Evolutionary conservation across 2,888 invertebrate species (phyloP), one percentile per base, ranked within the genome.

Genomic region (Molanna angustata): DNA sequence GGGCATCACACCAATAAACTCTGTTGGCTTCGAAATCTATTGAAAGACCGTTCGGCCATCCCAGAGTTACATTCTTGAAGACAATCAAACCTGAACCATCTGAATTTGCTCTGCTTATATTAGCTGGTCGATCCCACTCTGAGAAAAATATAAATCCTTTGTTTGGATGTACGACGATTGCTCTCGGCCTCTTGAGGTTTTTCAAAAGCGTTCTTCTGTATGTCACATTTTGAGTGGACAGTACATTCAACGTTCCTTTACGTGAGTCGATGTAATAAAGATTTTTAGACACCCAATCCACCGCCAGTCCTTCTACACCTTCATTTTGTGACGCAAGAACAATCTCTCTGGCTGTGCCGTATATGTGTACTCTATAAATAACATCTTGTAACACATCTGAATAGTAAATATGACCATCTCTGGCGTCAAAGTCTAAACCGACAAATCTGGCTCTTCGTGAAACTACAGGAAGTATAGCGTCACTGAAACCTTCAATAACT

Each of bases 31-130:
- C 80, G 65, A 91, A 94, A 71, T 98, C 98, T 58, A 98, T 90
- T 1, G 94, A 91, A 3, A 98, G 73, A 0, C 97, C 97, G 68
- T 98, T 98, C 0, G 98, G 98, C 97, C 97, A 98, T 2, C 96
- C 96, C 0, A 97, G 78, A 0, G 95, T 90, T 0, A 94, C 84
- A 65, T 94, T 91, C 61, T 88, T 86, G 66, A 97, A 96, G 0
- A 94, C 90, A 2, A 90, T 74, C 16, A 94, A 76, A 61, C 89
- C 89, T 1, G 84, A 85, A 1, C 97, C 98, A 65, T 99, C 97
- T 0, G 92, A 85, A 63, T 88, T 85, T 0, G 95, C 93, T 61
- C 97, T 80, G 53, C 93, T 95, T 58, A 98, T 98, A 67, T 96
- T 96, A 0, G 97, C 96, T 0, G 96, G 96, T 2, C 95, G 82